A percentile compares a stretch with the other conserved stretches of the same genome.
phyloP scores from a whole-genome alignment of 92 coral and sea anemone genomes.

The Umimayanthus chanpuru region DNA sequence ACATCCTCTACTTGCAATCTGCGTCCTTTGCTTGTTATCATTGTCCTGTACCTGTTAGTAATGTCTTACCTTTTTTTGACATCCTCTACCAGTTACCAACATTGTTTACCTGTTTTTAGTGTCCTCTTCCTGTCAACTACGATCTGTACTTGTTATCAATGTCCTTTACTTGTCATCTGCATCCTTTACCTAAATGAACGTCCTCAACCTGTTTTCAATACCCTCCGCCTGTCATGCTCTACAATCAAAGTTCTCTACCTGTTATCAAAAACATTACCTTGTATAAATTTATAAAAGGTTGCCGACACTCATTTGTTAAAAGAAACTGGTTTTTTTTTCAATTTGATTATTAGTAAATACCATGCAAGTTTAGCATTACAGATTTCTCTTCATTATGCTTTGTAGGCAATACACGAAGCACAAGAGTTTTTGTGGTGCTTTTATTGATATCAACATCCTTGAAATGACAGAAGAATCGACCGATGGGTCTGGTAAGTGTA shows the following conservation, averaged over 20 bases:
- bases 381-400: not conserved
- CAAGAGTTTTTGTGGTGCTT: constrained; percentile 86
- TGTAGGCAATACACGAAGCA: constrained; percentile 87
- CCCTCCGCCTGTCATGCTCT: not conserved
- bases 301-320: not conserved
- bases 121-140: too few species aligned
- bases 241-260: not conserved
- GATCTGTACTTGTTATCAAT: not conserved
- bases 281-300: not conserved
- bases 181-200: too few species aligned
- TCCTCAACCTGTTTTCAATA: not conserved
- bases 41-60: too few species aligned
- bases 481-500: constrained; percentile 90
- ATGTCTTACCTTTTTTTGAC: too few species aligned
- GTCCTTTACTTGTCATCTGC: not conserved
- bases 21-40: too few species aligned
- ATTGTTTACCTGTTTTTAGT: too few species aligned
- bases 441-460: constrained; percentile 72
- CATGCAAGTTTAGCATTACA: not conserved
- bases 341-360: not conserved
- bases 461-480: constrained; percentile 93
- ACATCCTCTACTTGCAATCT: too few species aligned
- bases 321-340: not conserved
- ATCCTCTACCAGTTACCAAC: too few species aligned
- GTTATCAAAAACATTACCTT: not conserved